phyloP scores from a whole-genome alignment of 2,888 invertebrate species.

The Drosophila paramelanica region DNA sequence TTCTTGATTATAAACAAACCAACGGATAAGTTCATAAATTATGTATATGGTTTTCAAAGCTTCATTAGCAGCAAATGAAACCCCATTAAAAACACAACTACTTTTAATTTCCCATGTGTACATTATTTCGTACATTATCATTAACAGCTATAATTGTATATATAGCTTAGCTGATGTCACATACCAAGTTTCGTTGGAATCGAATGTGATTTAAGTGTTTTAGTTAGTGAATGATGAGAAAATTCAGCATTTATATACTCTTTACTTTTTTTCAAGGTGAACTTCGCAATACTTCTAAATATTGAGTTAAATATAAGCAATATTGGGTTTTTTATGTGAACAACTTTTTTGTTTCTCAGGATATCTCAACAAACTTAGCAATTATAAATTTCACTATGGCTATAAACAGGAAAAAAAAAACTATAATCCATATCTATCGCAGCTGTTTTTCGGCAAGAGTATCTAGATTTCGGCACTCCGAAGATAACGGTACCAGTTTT shows the following conservation, averaged over 20 bases:
- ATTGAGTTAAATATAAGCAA: too few species aligned
- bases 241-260: neutral
- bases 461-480: neutral
- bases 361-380: too few species aligned
- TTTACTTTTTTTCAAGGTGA: too few species aligned
- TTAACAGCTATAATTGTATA: neutral
- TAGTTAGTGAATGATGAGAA: constrained; percentile 4
- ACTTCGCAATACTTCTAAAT: too few species aligned
- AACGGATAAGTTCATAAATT: constrained; percentile 56
- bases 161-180: constrained; percentile 6
- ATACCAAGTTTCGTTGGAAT: neutral
- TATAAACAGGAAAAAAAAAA: too few species aligned
- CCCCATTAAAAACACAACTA: constrained; percentile 5
- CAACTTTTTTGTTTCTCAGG: too few species aligned
- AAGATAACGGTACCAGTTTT: neutral
- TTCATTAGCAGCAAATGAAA: constrained; percentile 43
- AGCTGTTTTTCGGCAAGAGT: neutral
- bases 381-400: too few species aligned
- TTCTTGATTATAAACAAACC: constrained; percentile 67
- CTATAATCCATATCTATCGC: neutral
- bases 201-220: neutral
- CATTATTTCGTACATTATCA: neutral
- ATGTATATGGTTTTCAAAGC: constrained; percentile 37
- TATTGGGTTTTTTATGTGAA: too few species aligned
- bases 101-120: neutral